Conservation (phyloP, 2,113 vertebrate species). For the Sprattus sprattus region DNA sequence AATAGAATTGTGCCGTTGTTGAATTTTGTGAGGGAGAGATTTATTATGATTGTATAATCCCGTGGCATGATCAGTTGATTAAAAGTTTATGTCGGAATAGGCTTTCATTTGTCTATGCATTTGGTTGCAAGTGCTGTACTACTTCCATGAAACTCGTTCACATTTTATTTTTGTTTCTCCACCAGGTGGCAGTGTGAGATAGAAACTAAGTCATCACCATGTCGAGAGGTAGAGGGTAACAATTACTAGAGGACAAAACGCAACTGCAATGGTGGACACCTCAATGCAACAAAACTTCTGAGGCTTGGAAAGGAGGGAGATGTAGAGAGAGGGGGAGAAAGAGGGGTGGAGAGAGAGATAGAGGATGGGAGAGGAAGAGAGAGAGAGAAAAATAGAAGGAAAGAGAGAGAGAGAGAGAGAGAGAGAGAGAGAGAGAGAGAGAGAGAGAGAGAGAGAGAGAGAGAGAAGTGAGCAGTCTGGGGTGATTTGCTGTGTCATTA, state of each 20-base stretch:
- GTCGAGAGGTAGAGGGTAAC: not conserved
- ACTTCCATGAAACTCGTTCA: not conserved
- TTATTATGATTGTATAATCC: not conserved
- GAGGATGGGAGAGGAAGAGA: slow-evolving; percentile 15
- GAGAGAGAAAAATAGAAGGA: not conserved
- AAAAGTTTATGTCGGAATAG: not conserved
- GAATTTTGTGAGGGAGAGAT: not conserved
- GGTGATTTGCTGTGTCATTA: slow-evolving; percentile 55
- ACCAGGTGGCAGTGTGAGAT: slow-evolving; percentile 55
- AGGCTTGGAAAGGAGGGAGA: not conserved
- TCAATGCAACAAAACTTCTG: not conserved
- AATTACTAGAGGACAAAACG: not conserved
- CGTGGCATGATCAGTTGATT: not conserved
- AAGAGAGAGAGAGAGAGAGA: not conserved
- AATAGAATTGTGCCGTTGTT: slow-evolving; percentile 8
- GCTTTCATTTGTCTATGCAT: not conserved
- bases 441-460: not conserved
- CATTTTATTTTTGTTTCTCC: not conserved
- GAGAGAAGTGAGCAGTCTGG: slow-evolving; percentile 7
- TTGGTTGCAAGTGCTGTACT: not conserved
- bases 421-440: not conserved
- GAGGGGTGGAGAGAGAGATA: slow-evolving; percentile 4
- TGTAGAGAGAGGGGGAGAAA: not conserved
- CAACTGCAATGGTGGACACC: not conserved
- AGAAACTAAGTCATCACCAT: not conserved